phyloP scores from a whole-genome alignment of 1,140 invertebrate genomes.

The Drosophila gunungcola region DNA sequence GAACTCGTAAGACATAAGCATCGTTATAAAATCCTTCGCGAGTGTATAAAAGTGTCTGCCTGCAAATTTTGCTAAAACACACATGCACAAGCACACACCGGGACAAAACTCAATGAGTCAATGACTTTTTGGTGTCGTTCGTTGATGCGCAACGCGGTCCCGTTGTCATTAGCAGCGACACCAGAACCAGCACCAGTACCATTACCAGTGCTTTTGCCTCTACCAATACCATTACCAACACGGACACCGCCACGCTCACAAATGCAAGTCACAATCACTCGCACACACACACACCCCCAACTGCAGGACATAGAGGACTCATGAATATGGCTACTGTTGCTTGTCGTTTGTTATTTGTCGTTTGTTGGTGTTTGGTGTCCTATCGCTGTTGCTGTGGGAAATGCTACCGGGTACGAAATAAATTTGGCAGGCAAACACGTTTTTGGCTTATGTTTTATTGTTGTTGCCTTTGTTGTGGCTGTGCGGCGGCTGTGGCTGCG shows the following conservation, averaged over 20 bases:
- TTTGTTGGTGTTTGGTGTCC: conserved; percentile 12
- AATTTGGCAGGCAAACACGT: conserved; percentile 81
- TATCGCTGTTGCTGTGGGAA: conserved; percentile 55
- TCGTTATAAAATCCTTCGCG: neutral
- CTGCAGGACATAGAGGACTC: conserved; percentile 10
- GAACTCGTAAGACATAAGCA: neutral
- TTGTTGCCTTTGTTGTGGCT: conserved; percentile 52
- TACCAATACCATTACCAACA: conserved; percentile 8
- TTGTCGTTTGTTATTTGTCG: conserved; percentile 31
- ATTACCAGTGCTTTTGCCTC: neutral
- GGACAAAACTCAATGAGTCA: conserved; percentile 75
- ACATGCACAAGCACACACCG: conserved; percentile 22
- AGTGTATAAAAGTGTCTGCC: conserved; percentile 8
- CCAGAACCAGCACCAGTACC: conserved; percentile 32
- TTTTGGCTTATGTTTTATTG: conserved; percentile 67
- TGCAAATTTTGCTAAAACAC: conserved; percentile 20
- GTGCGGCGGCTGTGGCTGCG: conserved; percentile 28
- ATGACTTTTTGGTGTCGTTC: conserved; percentile 80
- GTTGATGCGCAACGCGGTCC: conserved; percentile 76
- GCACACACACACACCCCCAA: conserved; percentile 11
- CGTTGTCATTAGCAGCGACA: conserved; percentile 82
- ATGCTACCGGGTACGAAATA: conserved; percentile 60
- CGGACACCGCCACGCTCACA: conserved; percentile 39
- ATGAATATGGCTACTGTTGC: conserved; percentile 46
- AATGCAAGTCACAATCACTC: conserved; percentile 19